These are phyloP conservation scores for Phocides pigmalion DNA, from an alignment of 1,140 invertebrate genomes.

Conservation along the genomic window DNA sequence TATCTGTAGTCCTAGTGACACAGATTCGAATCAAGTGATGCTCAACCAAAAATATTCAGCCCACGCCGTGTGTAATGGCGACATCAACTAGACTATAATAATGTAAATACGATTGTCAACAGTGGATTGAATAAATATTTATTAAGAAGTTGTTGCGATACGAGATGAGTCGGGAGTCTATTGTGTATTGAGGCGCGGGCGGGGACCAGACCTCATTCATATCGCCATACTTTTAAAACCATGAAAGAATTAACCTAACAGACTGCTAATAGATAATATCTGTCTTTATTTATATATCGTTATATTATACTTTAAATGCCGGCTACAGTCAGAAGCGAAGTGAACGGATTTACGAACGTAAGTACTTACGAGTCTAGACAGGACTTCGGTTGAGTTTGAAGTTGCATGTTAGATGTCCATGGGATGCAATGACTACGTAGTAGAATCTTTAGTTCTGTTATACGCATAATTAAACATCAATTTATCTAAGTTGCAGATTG, in stretches of 20 bases:
- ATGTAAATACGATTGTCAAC: slow-evolving; percentile 81
- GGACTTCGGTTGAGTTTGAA: too few species aligned
- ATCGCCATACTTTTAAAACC: slow-evolving; percentile 45
- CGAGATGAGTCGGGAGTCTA: slow-evolving; percentile 64
- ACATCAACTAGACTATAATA: slow-evolving; percentile 64
- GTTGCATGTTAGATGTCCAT: too few species aligned
- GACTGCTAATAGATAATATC: too few species aligned
- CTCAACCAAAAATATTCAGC: slow-evolving; percentile 63
- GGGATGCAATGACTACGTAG: too few species aligned
- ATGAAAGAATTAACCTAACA: slow-evolving; percentile 15
- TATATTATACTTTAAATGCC: too few species aligned
- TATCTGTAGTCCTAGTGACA: slow-evolving; percentile 63
- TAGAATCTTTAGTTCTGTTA: too few species aligned
- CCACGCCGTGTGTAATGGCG: slow-evolving; percentile 58
- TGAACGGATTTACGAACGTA: too few species aligned
- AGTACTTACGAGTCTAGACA: too few species aligned
- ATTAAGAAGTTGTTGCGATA: slow-evolving; percentile 62
- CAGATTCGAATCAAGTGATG: slow-evolving; percentile 64
- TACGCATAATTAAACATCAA: too few species aligned
- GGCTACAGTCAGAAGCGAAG: too few species aligned
- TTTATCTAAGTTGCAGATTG: too few species aligned
- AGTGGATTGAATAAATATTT: slow-evolving; percentile 79
- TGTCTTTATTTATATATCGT: too few species aligned
- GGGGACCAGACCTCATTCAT: slow-evolving; percentile 52
- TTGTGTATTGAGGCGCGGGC: slow-evolving; percentile 55